Evolutionary conservation across 2,113 vertebrate genomes (phyloP).

Genomic region (Bos javanicus): DNA sequence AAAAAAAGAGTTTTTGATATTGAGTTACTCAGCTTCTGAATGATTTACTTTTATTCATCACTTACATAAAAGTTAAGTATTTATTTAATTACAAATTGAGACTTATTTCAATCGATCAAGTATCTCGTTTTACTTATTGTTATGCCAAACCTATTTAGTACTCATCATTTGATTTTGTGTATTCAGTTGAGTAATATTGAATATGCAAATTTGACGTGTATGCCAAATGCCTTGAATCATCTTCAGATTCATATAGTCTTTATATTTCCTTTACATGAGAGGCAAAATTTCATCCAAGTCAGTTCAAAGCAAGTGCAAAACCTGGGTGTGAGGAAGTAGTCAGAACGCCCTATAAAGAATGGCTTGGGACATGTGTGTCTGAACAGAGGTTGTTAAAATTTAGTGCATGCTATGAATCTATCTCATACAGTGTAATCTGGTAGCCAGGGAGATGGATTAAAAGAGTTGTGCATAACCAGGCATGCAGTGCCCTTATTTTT

Average conservation of each 20-base stretch:
- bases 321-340: background rate
- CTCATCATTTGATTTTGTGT: background rate
- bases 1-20: background rate
- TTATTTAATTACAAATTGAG: background rate
- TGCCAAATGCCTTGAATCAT: background rate
- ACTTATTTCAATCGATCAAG: background rate
- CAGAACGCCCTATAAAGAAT: background rate
- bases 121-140: background rate
- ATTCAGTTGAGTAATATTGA: background rate
- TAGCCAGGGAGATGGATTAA: background rate
- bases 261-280: background rate
- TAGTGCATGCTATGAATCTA: background rate
- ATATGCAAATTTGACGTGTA: background rate
- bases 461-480: background rate
- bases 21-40: background rate
- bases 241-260: background rate
- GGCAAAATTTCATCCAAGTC: background rate
- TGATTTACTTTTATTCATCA: slow-evolving; percentile 32
- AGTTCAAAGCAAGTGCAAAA: background rate
- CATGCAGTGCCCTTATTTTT: background rate
- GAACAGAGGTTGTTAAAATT: background rate
- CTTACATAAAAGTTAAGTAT: background rate
- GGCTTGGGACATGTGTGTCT: background rate
- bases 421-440: background rate
- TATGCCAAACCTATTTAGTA: background rate